These are phyloP conservation scores for Listronotus oregonensis DNA, from an alignment of 1,140 invertebrate genomes.

Conservation along the genomic window DNA sequence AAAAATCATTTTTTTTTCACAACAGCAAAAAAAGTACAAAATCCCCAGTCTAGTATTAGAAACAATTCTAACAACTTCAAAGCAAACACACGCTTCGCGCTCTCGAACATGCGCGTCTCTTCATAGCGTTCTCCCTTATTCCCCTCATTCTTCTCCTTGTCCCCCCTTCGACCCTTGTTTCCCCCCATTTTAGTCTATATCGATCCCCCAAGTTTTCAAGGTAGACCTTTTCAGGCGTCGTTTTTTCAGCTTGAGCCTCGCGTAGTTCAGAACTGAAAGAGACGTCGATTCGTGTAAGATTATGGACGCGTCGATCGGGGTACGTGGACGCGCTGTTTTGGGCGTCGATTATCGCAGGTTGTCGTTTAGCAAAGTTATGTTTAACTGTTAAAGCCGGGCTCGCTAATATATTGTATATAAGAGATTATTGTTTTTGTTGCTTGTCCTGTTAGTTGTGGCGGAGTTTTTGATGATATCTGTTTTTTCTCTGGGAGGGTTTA, in stretches of 20 bases:
- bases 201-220: conserved; percentile 34
- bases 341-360: conserved; percentile 20
- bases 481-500: conserved; percentile 31
- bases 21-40: neutral
- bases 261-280: neutral
- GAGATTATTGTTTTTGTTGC: conserved; percentile 7
- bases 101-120: conserved; percentile 17
- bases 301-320: conserved; percentile 23
- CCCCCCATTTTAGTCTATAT: conserved; percentile 11
- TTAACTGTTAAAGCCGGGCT: conserved; percentile 9
- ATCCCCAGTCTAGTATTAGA: neutral
- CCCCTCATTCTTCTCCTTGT: neutral
- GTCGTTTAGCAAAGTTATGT: neutral
- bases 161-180: neutral
- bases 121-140: neutral
- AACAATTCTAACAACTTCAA: neutral
- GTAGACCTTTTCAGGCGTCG: conserved; percentile 24
- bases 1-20: too few species aligned
- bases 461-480: conserved; percentile 31
- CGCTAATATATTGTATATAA: neutral
- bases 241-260: conserved; percentile 19
- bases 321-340: conserved; percentile 2
- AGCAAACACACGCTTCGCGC: neutral
- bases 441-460: too few species aligned
- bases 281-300: neutral